Conservation (phyloP, 2,888 invertebrate species). For the Pammene fasciana region DNA sequence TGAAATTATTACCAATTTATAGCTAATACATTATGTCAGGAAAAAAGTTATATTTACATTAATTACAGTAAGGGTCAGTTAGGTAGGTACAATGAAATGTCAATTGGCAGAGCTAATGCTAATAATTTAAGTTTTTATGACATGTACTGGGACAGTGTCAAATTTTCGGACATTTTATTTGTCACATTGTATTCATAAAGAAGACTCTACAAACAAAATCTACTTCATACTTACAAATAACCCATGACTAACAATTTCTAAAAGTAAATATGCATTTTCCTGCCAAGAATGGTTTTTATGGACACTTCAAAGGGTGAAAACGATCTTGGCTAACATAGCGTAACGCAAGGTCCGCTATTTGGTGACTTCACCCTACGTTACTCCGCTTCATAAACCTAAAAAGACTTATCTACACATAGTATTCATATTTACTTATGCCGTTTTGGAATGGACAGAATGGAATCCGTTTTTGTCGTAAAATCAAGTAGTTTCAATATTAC, state of each 20-base stretch:
- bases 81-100: too few species aligned
- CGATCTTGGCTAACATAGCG: constrained; percentile 10
- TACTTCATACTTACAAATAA: background rate
- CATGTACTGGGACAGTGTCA: background rate
- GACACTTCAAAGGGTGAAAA: constrained; percentile 14
- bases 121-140: too few species aligned
- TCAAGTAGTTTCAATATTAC: constrained; percentile 11
- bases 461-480: background rate
- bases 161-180: too few species aligned
- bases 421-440: background rate
- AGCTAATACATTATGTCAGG: too few species aligned
- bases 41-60: too few species aligned
- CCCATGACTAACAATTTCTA: background rate
- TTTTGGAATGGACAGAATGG: background rate
- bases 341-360: constrained; percentile 12
- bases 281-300: constrained; percentile 11
- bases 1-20: too few species aligned
- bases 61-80: too few species aligned
- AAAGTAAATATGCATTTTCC: constrained; percentile 16
- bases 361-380: constrained; percentile 23
- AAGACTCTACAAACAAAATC: background rate
- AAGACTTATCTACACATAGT: background rate
- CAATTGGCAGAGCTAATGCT: too few species aligned
- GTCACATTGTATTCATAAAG: too few species aligned
- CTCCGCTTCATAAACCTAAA: background rate